These are phyloP conservation scores for Psilopogon haemacephalus DNA, from an alignment of 2,113 vertebrate genomes.

Conservation along the genomic window DNA sequence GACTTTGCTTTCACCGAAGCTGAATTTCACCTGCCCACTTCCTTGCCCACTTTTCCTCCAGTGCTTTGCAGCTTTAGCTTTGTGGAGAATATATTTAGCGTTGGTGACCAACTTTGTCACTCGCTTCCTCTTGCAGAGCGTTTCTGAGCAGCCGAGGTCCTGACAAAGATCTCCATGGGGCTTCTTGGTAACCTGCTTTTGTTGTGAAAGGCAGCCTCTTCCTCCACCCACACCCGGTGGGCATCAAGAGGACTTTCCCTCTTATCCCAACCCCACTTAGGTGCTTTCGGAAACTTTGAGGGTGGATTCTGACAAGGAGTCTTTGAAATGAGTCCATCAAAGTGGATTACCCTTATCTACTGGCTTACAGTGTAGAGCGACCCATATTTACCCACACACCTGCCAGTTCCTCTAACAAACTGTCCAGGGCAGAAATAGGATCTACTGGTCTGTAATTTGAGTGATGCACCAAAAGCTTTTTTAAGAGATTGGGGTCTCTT, in stretches of 20 bases:
- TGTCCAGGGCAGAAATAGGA: neutral
- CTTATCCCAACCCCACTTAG: neutral
- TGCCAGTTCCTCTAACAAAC: neutral
- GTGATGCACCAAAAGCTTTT: neutral
- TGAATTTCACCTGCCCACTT: constrained; percentile 59
- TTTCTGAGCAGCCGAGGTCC: neutral
- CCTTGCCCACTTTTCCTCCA: constrained; percentile 9
- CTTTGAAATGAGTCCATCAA: neutral
- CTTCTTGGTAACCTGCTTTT: constrained; percentile 35
- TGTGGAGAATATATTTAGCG: constrained; percentile 24
- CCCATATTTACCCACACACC: neutral
- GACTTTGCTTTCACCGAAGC: neutral
- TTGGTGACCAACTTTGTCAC: constrained; percentile 44
- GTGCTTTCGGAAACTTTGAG: neutral
- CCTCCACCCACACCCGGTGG: neutral
- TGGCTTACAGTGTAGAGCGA: neutral
- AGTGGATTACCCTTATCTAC: neutral
- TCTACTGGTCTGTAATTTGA: neutral
- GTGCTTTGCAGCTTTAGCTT: constrained; percentile 32
- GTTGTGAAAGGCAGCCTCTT: neutral
- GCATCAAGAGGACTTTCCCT: neutral
- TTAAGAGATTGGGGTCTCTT: neutral
- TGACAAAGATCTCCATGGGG: neutral
- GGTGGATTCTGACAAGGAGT: neutral
- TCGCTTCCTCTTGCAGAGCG: neutral